Evolutionary conservation across 30 jellyfish, hydroid and myxozoan genomes (phyloP).

Genomic region (Sanderia malayensis): DNA sequence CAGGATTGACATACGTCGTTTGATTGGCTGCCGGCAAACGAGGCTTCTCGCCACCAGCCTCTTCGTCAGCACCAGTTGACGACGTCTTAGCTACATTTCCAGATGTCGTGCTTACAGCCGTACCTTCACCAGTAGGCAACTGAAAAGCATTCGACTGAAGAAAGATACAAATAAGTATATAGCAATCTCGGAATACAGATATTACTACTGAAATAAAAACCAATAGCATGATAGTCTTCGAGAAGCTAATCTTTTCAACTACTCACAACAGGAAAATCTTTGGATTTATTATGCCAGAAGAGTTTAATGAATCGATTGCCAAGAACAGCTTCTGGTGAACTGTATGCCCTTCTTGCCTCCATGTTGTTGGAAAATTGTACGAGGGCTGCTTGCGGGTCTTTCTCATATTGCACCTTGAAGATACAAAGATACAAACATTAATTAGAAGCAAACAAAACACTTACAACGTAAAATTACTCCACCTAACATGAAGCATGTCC

Average conservation of each 20-base stretch:
- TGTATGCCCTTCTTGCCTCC: constrained; percentile 93
- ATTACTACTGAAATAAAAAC: not conserved
- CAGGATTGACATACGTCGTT: constrained; percentile 58
- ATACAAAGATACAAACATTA: not conserved
- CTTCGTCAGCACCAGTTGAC: not conserved
- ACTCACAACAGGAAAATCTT: constrained; percentile 34
- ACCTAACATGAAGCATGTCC: too few species aligned
- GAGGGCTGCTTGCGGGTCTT: constrained; percentile 92
- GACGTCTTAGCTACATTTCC: not conserved
- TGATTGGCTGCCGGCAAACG: constrained; percentile 50
- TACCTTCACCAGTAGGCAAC: constrained; percentile 1
- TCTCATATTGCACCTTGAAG: constrained; percentile 74
- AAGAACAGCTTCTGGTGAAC: constrained; percentile 98
- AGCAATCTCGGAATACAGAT: not conserved
- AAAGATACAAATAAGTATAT: not conserved
- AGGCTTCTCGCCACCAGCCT: constrained; percentile 7
- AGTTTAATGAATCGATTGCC: constrained; percentile 97
- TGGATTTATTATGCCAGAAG: constrained; percentile 87
- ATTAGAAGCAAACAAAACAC: too few species aligned
- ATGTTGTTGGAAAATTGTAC: constrained; percentile 80
- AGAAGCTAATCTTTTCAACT: not conserved
- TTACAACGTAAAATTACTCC: too few species aligned
- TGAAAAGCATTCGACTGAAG: constrained; percentile 24
- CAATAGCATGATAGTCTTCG: too few species aligned
- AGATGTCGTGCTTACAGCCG: not conserved